Evolutionary conservation across 2,797 vertebrate genomes (phyloP).

Genomic region (Sternotherus odoratus): DNA sequence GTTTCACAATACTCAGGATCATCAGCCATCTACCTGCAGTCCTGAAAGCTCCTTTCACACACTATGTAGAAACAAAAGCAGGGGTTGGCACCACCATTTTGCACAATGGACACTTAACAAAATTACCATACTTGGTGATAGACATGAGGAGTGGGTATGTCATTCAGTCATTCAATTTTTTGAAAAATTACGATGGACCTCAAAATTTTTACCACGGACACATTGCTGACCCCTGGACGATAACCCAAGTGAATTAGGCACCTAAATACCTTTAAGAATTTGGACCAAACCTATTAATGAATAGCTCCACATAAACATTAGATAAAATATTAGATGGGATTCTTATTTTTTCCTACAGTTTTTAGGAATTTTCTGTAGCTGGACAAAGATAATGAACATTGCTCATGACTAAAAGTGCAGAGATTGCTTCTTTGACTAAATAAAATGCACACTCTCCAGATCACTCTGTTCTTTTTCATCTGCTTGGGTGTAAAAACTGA

Average conservation of each 20-base stretch:
- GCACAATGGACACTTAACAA: too few species aligned
- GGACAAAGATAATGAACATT: not conserved
- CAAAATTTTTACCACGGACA: too few species aligned
- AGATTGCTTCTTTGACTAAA: not conserved
- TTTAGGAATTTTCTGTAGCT: not conserved
- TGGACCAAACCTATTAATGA: not conserved
- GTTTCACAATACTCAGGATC: rapidly evolving
- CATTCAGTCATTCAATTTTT: too few species aligned
- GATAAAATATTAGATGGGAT: not conserved
- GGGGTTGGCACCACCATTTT: too few species aligned
- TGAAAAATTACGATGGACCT: too few species aligned
- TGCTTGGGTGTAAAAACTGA: not conserved
- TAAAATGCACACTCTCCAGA: not conserved
- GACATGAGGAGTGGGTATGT: too few species aligned
- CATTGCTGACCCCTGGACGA: not conserved
- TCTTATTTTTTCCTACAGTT: not conserved
- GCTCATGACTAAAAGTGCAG: not conserved
- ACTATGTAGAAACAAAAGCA: not conserved
- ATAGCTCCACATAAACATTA: not conserved
- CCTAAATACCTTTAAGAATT: not conserved
- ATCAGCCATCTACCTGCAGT: not conserved
- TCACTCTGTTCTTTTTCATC: not conserved
- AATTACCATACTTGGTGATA: too few species aligned
- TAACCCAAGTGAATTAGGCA: not conserved
- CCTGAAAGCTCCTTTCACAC: not conserved